Percentiles rank a stretch among this genome's conserved stretches.
Conservation (phyloP, 1,140 invertebrate genomes). For the Laupala kohalensis region DNA sequence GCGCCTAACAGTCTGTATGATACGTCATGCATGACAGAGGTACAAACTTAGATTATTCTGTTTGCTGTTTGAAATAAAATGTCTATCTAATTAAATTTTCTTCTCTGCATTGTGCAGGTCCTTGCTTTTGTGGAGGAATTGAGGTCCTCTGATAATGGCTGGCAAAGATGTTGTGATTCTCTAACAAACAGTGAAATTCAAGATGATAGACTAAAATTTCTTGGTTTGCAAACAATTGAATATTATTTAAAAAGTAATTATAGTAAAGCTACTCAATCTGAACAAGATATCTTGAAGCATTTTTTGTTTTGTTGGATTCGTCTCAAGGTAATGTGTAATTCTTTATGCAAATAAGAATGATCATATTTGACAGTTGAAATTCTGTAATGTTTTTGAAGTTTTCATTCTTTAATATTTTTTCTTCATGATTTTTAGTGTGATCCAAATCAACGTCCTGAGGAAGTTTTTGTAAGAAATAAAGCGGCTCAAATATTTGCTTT, state of each 20-base stretch:
- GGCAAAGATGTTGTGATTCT: background rate
- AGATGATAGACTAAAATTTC: background rate
- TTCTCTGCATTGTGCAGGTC: background rate
- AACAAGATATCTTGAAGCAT: background rate
- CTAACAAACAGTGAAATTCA: background rate
- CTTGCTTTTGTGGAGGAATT: background rate
- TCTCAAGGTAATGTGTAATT: background rate
- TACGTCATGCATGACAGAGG: background rate
- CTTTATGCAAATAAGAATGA: background rate
- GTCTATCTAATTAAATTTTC: background rate
- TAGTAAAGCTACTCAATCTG: background rate
- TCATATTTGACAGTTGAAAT: no score
- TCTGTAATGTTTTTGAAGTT: background rate
- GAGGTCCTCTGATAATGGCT: background rate
- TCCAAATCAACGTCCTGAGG: background rate
- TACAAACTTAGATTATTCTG: background rate
- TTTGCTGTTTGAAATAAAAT: background rate
- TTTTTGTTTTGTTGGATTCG: background rate
- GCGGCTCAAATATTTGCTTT: constrained; percentile 36
- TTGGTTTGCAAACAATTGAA: background rate
- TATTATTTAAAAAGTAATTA: background rate
- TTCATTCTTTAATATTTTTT: background rate
- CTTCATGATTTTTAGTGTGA: background rate
- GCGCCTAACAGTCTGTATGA: background rate
- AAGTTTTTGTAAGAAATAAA: constrained; percentile 29